Conservation (phyloP, 2,113 vertebrate species). For the Phalacrocorax brasilianus region DNA sequence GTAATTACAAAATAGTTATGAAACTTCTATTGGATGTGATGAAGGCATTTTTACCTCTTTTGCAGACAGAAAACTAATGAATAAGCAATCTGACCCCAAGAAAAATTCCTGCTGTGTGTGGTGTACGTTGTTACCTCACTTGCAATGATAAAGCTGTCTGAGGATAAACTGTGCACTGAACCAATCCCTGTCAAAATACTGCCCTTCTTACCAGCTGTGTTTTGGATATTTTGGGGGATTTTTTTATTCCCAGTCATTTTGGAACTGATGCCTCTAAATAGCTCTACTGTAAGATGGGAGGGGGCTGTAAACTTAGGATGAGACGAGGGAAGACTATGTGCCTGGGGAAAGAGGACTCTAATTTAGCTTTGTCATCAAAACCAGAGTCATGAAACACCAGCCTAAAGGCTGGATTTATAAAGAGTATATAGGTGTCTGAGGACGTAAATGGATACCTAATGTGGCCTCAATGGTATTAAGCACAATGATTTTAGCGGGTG, state of each 20-base stretch:
- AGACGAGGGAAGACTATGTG: not conserved
- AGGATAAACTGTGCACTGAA: not conserved
- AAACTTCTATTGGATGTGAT: not conserved
- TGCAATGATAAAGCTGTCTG: not conserved
- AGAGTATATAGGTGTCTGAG: not conserved
- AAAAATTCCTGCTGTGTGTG: not conserved
- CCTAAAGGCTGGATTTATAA: not conserved
- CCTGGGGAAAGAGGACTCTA: not conserved
- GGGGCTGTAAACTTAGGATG: not conserved
- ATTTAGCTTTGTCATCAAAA: not conserved
- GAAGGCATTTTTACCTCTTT: not conserved
- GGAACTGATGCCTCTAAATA: not conserved
- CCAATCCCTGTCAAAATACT: not conserved
- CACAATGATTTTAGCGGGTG: not conserved
- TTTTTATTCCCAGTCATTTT: not conserved
- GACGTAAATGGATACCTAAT: not conserved
- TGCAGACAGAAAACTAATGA: not conserved
- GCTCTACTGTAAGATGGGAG: not conserved
- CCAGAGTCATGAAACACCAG: not conserved
- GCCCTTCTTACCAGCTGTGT: not conserved
- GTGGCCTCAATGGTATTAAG: not conserved
- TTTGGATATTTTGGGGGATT: not conserved
- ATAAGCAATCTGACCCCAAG: not conserved
- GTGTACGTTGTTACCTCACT: not conserved
- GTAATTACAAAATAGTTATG: not conserved